Base-by-base conservation (phyloP, 2,113 vertebrate genomes). In the Phocoena phocoena region DNA sequence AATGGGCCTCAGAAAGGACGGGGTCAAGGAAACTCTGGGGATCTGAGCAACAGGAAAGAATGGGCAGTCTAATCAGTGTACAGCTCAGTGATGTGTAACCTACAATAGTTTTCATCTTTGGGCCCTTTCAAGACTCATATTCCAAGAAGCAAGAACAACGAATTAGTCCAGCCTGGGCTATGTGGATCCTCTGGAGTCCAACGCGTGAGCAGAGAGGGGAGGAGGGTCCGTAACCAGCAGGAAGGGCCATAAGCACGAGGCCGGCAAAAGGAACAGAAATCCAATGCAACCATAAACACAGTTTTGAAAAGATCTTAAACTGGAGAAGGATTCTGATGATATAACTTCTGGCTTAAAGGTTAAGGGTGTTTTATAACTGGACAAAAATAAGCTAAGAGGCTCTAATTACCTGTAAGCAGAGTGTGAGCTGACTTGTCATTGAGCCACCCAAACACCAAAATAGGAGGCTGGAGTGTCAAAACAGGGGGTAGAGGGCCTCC, bases 291-390 rank as follows among this genome's bases (percentile, higher is more conserved):
- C 9, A 14, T 33, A 79, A 73, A 13, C 5, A 10, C 31, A 44
- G 21, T 33, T 68, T 68, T 36, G 13, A 63, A 67, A 95, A 77
- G 6, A 89, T 9, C 26, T 95, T 76, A 89, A 92, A 44, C 44
- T 23, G n/a, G 70, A 26, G 28, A 68, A 79, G 1, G 11, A 44
- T 25, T 91, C 71, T 73, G 55, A 81, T 26, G 21, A 12, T 8
- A 38, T 2, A 5, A 70, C 53, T 4, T 80, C 14, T 93, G 20
- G 36, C n/a, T 68, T 73, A 28, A n/a, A 82, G 62, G 15, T 77
- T 28, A 26, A 63, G 36, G 14, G 41, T 67, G 65, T 31, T 86
- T 82, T 71, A 36, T 63, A 93, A 90, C 71, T 23, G 62, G 36
- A 21, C 63, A 67, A 58, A 77, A 60, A 23, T 8, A 50, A 81